Base-by-base conservation (phyloP, 1,140 invertebrate genomes). In the Amyelois transitella region DNA sequence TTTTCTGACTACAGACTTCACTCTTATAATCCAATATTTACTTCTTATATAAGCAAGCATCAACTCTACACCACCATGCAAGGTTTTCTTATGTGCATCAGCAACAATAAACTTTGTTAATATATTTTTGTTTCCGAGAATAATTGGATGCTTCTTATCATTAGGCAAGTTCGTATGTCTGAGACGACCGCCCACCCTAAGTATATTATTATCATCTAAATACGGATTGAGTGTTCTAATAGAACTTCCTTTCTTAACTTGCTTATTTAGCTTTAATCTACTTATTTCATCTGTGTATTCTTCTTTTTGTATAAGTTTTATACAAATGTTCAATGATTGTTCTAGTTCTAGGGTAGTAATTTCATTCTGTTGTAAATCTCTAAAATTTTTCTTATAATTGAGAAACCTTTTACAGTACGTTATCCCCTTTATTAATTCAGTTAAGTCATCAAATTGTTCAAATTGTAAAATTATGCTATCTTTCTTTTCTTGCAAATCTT, bases 401-500 rank as follows among this genome's bases (percentile, higher is more conserved):
- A 65, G 28, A 55, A 65, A 58, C 50, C 44, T 60, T 25, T 51
- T 55, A 65, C 80, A 80, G 6, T 51, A 45, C 8, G 62, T 58
- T n/a, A 60, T 51, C 21, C 53, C 51, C 28, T 61, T 62, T n/a
- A 55, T 28, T 12, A 61, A 47, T 51, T 71, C 49, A 1, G 79
- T 81, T 57, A 80, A 45, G 1, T 62, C 55, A 3, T 85, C 72
- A 21, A 81, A 51, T 55, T 88, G 86, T 6, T 69, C 58, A 2
- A 85, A 77, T 62, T 72, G 83, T 28, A 60, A 18, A 8, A 4
- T 17, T 6, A 43, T n/a, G 2, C 12, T 12, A 12, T 43, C n/a
- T 24, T 24, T 8, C 38, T 43, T 43, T n/a, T 43, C 38, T 43
- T 14, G 14, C 8, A 47, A 12, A 49, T 24, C n/a, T 8, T 64